Percentiles rank a stretch among this genome's conserved stretches.
phyloP scores from a whole-genome alignment of 2,113 vertebrate genomes.

The Tupaia tana region DNA sequence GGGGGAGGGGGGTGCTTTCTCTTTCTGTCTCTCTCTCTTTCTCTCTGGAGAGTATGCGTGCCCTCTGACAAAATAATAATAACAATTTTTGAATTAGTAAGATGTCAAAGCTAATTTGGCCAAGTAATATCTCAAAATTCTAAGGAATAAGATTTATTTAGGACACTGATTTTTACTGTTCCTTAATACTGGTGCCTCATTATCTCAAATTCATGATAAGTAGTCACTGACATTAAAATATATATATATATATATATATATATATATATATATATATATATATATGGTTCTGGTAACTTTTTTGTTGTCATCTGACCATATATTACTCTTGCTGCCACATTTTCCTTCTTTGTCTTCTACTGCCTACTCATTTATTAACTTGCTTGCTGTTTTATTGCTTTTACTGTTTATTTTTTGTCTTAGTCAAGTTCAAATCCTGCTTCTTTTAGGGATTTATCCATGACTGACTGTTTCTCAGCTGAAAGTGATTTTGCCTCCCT shows the following conservation, averaged over 20 bases:
- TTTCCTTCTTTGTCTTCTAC: neutral
- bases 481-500: neutral
- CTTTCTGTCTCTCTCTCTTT: too few relatives aligned
- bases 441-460: neutral
- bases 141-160: neutral
- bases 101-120: neutral
- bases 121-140: neutral
- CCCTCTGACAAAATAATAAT: too few relatives aligned
- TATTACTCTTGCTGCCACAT: neutral
- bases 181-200: neutral
- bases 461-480: neutral
- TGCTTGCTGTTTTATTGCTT: neutral
- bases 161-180: neutral
- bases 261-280: too few relatives aligned
- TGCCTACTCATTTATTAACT: neutral
- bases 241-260: too few relatives aligned
- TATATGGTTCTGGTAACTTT: neutral
- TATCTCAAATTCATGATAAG: neutral
- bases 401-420: neutral
- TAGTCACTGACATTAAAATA: neutral
- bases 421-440: neutral
- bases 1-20: too few relatives aligned
- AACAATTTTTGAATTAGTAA: neutral
- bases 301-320: neutral
- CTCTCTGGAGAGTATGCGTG: too few relatives aligned